Percentiles rank a stretch among this genome's conserved stretches.
phyloP scores from a whole-genome alignment of 2,113 vertebrate genomes.

The Ibidorhyncha struthersii region DNA sequence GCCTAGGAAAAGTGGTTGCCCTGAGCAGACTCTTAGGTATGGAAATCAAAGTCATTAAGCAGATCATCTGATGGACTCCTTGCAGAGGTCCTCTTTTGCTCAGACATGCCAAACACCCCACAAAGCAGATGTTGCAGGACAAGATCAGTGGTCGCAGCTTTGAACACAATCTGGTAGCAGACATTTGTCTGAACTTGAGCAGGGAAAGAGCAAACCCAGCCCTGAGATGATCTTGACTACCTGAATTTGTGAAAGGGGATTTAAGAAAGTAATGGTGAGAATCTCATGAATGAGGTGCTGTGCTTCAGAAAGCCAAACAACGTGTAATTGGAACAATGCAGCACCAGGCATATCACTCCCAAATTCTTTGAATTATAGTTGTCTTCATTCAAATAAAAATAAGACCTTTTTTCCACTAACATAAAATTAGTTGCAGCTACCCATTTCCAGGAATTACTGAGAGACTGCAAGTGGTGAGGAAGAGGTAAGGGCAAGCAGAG shows the following conservation, averaged over 20 bases:
- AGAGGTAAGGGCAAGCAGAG: background rate
- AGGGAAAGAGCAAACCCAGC: background rate
- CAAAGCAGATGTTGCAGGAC: background rate
- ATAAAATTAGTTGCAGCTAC: background rate
- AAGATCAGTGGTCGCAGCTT: background rate
- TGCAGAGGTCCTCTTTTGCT: background rate
- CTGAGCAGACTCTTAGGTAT: background rate
- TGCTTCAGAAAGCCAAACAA: background rate
- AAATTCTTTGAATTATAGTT: background rate
- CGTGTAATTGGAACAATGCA: accelerated
- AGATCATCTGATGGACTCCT: background rate
- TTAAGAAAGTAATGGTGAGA: background rate
- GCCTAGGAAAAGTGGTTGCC: background rate
- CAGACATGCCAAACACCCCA: background rate
- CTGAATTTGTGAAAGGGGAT: background rate
- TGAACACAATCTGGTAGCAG: background rate
- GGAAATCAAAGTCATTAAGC: background rate
- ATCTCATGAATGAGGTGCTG: background rate
- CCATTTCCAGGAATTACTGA: background rate
- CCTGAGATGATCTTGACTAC: background rate
- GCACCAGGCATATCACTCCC: background rate
- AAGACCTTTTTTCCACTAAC: background rate
- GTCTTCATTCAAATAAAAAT: background rate
- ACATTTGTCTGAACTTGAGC: background rate
- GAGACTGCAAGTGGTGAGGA: background rate